Evolutionary conservation across 2,888 invertebrate genomes (phyloP), one percentile per base, ranked within the genome.

Genomic region (Gnatocerus cornutus): DNA sequence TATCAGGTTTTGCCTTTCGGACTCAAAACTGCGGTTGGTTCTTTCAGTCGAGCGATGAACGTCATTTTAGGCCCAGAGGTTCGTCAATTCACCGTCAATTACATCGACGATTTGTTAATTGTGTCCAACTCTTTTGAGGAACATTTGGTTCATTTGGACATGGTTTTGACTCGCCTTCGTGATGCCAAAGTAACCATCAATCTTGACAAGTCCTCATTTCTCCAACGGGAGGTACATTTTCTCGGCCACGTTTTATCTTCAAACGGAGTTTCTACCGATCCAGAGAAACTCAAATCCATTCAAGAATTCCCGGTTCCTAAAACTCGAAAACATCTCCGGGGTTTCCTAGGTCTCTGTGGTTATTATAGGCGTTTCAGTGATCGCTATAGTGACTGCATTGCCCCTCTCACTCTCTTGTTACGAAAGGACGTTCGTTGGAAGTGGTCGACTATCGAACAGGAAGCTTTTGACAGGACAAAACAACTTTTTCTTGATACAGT

Each of bases 41-140:
- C 72, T 43, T 76, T 77, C 68, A 41, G 53, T 30, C 29, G n/a
- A n/a, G n/a, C n/a, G n/a, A n/a, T n/a, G n/a, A n/a, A n/a, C n/a
- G n/a, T n/a, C n/a, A n/a, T 73, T 13, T 53, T 82, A 2, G 80
- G 78, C 0, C 70, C 77, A n/a, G 72, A 76, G 50, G 73, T 76
- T 13, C 56, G 72, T 7, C 59, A 69, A 16, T 80, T 77, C 67
- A 56, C 76, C 4, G 50, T 71, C 4, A 72, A 65, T 39, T 82
- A 82, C 64, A 72, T 82, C 6, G 80, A 81, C 71, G 81, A 82
- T 58, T 53, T 81, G 7, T 55, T 81, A 6, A 71, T 81, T 0
- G 73, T 74, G 0, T 80, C 80, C 0, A 29, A 46, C 1, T 62
- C 63, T 16, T 74, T 77, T 52, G 67, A 75, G 10, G 55, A 71